phyloP scores from a whole-genome alignment of 2,888 invertebrate genomes.

The Pachliopta kotzebuea region DNA sequence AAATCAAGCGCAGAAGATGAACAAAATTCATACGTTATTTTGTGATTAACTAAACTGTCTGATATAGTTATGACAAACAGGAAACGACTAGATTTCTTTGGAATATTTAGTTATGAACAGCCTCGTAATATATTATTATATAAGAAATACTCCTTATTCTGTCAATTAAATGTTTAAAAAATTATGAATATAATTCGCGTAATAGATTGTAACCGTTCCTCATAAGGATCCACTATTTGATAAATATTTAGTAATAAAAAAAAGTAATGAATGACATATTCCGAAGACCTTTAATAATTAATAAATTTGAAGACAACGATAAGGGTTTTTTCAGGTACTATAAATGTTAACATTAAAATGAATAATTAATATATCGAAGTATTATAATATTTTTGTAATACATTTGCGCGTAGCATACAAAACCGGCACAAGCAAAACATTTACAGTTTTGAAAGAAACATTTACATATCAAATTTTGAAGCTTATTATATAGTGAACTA shows the following conservation, averaged over 20 bases:
- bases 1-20: slow-evolving; percentile 45
- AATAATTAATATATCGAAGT: not conserved
- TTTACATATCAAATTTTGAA: too few species aligned
- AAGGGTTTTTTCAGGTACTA: not conserved
- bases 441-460: not conserved
- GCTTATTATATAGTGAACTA: not conserved
- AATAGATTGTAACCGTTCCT: too few species aligned
- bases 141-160: not conserved
- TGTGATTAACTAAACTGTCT: not conserved
- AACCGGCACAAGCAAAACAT: slow-evolving; percentile 11
- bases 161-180: not conserved
- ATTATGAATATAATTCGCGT: too few species aligned
- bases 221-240: too few species aligned
- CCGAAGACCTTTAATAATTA: not conserved
- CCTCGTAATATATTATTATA: not conserved
- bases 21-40: slow-evolving; percentile 44
- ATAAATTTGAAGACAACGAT: not conserved
- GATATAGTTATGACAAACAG: not conserved
- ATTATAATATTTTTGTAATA: slow-evolving; percentile 8
- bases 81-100: slow-evolving; percentile 24
- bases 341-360: not conserved
- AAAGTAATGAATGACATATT: not conserved
- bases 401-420: slow-evolving; percentile 19
- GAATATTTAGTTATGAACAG: not conserved
- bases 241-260: too few species aligned